phyloP scores from a whole-genome alignment of 2,888 invertebrate species.

The Osedax frankpressi region DNA sequence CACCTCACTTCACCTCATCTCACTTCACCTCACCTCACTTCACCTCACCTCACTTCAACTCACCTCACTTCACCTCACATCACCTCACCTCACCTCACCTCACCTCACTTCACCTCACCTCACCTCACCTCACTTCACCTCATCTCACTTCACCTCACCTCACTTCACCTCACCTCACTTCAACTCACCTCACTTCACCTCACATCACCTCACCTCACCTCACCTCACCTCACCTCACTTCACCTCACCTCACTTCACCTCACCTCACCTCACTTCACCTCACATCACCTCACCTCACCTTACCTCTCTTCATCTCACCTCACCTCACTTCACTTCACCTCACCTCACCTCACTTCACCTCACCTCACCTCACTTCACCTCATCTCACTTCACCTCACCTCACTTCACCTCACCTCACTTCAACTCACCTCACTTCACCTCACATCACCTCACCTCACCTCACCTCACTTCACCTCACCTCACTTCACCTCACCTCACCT shows the following conservation, averaged over 20 bases:
- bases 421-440: not conserved
- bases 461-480: no score
- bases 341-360: not conserved
- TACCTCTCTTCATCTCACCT: not conserved
- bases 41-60: not conserved
- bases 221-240: constrained; percentile 7
- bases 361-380: not conserved
- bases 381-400: not conserved
- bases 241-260: not conserved
- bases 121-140: no score
- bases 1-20: no score
- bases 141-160: no score
- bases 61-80: no score
- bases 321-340: not conserved
- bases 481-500: no score
- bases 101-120: no score
- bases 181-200: not conserved
- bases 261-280: constrained; percentile 3
- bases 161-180: no score
- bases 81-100: not conserved
- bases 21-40: no score
- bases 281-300: not conserved
- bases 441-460: no score
- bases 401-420: no score
- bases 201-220: constrained; percentile 10